Conservation (phyloP, 1,140 invertebrate species). For the Onthophagus taurus region DNA sequence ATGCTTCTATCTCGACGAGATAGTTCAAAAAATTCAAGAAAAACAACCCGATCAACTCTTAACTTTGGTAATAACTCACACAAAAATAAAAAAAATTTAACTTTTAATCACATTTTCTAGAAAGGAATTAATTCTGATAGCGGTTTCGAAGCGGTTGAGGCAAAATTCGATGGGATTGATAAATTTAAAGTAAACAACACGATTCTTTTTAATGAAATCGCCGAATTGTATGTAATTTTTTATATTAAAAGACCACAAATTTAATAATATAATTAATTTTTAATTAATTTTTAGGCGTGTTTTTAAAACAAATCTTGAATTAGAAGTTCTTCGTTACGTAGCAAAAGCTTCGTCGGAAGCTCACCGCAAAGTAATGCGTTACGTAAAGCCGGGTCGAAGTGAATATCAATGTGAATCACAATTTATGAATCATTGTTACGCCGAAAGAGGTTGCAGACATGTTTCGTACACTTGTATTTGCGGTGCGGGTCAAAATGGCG, state of each 20-base stretch:
- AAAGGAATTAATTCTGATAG: conserved; percentile 67
- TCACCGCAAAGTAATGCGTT: conserved; percentile 53
- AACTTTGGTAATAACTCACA: conserved; percentile 46
- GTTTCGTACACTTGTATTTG: conserved; percentile 91
- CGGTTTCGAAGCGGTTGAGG: conserved; percentile 58
- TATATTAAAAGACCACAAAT: no score
- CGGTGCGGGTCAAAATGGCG: conserved; percentile 76
- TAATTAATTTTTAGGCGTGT: conserved; percentile 61
- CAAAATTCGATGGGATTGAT: conserved; percentile 72
- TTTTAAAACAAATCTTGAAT: conserved; percentile 76
- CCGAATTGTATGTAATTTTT: conserved; percentile 14
- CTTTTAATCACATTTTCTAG: neutral
- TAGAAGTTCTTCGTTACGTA: conserved; percentile 83
- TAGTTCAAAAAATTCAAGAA: conserved; percentile 31
- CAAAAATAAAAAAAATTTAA: neutral
- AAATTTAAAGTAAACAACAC: conserved; percentile 37
- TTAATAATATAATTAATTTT: neutral
- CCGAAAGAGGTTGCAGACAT: conserved; percentile 71
- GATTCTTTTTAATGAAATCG: conserved; percentile 19
- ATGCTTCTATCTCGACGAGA: conserved; percentile 67
- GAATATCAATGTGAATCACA: conserved; percentile 89
- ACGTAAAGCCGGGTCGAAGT: conserved; percentile 60
- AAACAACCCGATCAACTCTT: conserved; percentile 34
- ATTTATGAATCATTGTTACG: conserved; percentile 76
- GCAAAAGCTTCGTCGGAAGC: conserved; percentile 83